Evolutionary conservation across 2,888 invertebrate genomes (phyloP).

Genomic region (Nymphalis polychloros): DNA sequence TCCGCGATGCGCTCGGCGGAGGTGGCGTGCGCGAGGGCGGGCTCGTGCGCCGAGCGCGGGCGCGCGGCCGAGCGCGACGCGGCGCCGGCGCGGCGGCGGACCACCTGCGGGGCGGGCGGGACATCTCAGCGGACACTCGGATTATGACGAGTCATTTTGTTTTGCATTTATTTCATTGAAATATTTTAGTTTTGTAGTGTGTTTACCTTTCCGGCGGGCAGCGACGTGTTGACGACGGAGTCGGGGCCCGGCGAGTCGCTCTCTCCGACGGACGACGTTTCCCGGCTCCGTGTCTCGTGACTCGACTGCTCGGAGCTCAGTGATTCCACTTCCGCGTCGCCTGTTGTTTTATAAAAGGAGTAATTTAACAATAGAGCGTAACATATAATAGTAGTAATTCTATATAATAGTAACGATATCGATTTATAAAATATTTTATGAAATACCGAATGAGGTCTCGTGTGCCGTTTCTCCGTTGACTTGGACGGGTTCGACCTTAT

Average conservation of each 20-base stretch:
- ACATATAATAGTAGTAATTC: too few species aligned
- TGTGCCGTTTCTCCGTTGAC: conserved; percentile 64
- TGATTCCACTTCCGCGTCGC: conserved; percentile 68
- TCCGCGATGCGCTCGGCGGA: conserved; percentile 82
- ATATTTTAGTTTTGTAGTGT: too few species aligned
- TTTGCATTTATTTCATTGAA: too few species aligned
- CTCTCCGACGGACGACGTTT: conserved; percentile 73
- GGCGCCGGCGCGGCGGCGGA: conserved; percentile 78
- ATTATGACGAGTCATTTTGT: too few species aligned
- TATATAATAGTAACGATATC: too few species aligned
- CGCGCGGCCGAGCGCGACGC: conserved; percentile 73
- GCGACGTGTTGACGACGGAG: conserved; percentile 83
- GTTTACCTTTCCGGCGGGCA: conserved; percentile 87
- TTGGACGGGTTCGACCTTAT: conserved; percentile 54
- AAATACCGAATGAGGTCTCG: conserved; percentile 64
- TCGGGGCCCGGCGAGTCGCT: conserved; percentile 82
- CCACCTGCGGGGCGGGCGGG: conserved; percentile 68
- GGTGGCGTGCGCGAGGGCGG: conserved; percentile 75
- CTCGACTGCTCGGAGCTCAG: conserved; percentile 72
- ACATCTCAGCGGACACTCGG: too few species aligned
- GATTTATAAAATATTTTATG: too few species aligned
- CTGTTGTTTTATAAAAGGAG: conserved; percentile 38
- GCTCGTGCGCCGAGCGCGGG: conserved; percentile 66
- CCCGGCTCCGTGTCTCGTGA: conserved; percentile 68
- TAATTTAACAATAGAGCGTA: too few species aligned